Evolutionary conservation across 2,888 invertebrate species (phyloP), one percentile per base, ranked within the genome.

Genomic region (Uloborus plumipes): DNA sequence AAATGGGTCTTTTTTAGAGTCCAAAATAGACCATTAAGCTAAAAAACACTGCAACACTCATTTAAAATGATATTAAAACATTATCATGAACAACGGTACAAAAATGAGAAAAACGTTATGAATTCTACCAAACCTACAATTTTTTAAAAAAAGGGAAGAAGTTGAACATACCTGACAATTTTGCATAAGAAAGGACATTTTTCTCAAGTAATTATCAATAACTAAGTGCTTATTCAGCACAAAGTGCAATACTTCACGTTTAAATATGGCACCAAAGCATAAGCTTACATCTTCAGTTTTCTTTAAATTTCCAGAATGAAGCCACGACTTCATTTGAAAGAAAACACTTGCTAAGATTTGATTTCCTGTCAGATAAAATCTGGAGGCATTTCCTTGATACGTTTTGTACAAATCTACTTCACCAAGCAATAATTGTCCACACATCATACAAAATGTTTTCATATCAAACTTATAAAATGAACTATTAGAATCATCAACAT

Each of bases 381-480:
- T 74, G n/a, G 80, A 80, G 50, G 62, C 47, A 67, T 62, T 67
- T 70, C 74, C 64, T n/a, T 69, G 51, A 70, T 22, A 50, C 16
- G 62, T 39, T 47, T 74, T 69, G 20, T 50, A 64, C 15, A 70
- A 61, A 74, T 80, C 80, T 47, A 80, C 69, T 74, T 80, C 80
- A 49, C 80, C 69, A 26, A 80, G 39, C 3, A 80, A 31, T 20
- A 80, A 51, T 50, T 80, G 80, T 18, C 80, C 80, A 55, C 80
- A 80, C 80, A 80, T 80, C 3, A 65, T 49, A 9, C 69, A 74
- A 59, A 74, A 80, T n/a, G 50, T 20, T 50, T 65, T 67, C 59
- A 80, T 64, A 26, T 70, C 64, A n/a, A 51, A 20, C 26, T 62
- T 18, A 20, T 47, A n/a, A 14, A n/a, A 51, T 9, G 26, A 4